phyloP scores from a whole-genome alignment of 2,797 vertebrate genomes.

The Megalops cyprinoides region DNA sequence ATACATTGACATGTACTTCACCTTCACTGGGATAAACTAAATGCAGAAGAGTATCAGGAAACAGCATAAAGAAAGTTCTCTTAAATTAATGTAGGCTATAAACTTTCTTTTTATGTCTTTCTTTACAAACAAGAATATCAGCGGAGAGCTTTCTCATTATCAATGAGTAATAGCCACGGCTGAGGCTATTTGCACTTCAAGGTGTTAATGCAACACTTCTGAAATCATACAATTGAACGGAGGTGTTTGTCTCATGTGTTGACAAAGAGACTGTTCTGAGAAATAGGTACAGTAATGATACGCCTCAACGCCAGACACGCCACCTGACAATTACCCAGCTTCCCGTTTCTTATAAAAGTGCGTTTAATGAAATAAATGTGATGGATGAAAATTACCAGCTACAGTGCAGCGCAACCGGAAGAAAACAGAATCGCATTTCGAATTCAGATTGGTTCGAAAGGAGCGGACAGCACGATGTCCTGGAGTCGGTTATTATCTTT shows the following conservation, averaged over 20 bases:
- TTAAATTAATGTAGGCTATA: no score
- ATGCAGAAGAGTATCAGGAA: neutral
- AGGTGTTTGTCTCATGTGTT: conserved; percentile 54
- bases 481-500: no score
- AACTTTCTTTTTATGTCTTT: conserved; percentile 4
- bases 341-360: neutral
- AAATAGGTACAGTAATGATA: conserved; percentile 45
- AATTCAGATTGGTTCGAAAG: conserved; percentile 4
- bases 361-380: conserved; percentile 40
- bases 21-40: neutral
- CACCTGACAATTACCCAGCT: conserved; percentile 38
- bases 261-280: conserved; percentile 50
- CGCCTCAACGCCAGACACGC: conserved; percentile 44
- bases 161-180: conserved; percentile 36
- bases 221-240: conserved; percentile 58
- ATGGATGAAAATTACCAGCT: conserved; percentile 53
- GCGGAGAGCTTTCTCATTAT: conserved; percentile 33
- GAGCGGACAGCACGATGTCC: no score
- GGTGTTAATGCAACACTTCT: conserved; percentile 73
- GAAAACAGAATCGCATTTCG: conserved; percentile 24
- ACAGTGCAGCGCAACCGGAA: conserved; percentile 54
- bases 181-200: conserved; percentile 37
- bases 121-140: neutral
- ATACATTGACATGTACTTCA: neutral
- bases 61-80: neutral